Base-by-base conservation (phyloP, 2,888 invertebrate genomes). In the Ormia ochracea region DNA sequence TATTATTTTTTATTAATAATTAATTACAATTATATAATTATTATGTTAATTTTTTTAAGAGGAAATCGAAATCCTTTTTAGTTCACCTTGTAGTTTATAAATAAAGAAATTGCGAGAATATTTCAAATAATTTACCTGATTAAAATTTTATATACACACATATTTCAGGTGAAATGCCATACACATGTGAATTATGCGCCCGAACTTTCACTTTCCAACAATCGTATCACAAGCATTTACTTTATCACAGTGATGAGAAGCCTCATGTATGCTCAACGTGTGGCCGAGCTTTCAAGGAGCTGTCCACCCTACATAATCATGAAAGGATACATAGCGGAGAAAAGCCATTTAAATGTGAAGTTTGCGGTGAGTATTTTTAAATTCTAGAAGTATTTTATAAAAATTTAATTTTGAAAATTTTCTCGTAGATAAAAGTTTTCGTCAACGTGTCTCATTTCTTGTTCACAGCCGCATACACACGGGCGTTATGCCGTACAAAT, bases 131-230 rank as follows among this genome's bases (percentile, higher is more conserved):
- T 28, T n/a, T 6, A 2, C n/a, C 33, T 38, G n/a, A 9, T 12
- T 12, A 17, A 4, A 5, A 9, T 43, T 43, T 54, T 52, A 5
- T 33, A 33, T 26, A 50, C n/a, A n/a, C n/a, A n/a, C n/a, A n/a
- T 26, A 50, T 63, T 50, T 80, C n/a, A 93, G 96, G 96, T 75
- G 96, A 96, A 91, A 96, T 95, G 92, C 96, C 96, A 0, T 96
- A 96, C 86, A 93, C 93, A 21, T 96, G 96, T 86, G 91, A 92
- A 56, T 93, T 94, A 83, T 96, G 96, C 87, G 94, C 94, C 82
- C 95, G 96, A 88, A 94, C 94, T 10, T 96, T 96, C 89, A 96
- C 96, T 59, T 96, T 96, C 90, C 96, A 96, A 90, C 96, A 96
- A 85, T 96, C 96, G 0, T 96, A 95, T 89, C 96, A 96, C 88